Evolutionary conservation across 1,140 invertebrate species (phyloP).

Genomic region (Cryptotermes secundus): DNA sequence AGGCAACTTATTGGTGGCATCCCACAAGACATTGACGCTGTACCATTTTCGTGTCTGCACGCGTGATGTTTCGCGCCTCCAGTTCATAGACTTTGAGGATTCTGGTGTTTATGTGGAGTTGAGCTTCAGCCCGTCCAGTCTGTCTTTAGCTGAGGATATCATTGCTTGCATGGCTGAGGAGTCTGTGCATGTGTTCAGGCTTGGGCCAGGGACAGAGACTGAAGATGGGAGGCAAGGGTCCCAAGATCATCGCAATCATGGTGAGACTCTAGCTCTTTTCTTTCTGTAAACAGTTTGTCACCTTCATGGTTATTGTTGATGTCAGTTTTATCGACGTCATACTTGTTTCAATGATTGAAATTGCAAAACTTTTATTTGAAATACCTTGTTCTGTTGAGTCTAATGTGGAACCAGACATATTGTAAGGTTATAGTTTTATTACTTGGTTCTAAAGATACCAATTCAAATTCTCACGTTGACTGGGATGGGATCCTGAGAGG

Average conservation of each 20-base stretch:
- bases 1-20: constrained; percentile 60
- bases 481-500: neutral
- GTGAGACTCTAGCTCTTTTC: too few relatives aligned
- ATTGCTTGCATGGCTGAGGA: constrained; percentile 54
- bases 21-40: constrained; percentile 54
- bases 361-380: too few relatives aligned
- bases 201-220: constrained; percentile 24
- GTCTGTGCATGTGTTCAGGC: constrained; percentile 49
- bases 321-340: too few relatives aligned
- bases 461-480: neutral
- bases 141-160: constrained; percentile 61
- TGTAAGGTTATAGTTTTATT: too few relatives aligned
- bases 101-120: constrained; percentile 51
- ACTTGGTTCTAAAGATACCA: neutral
- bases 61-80: constrained; percentile 62
- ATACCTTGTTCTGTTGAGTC: too few relatives aligned
- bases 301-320: too few relatives aligned
- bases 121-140: constrained; percentile 51
- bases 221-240: neutral
- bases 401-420: too few relatives aligned
- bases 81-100: constrained; percentile 66
- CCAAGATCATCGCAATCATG: neutral
- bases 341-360: too few relatives aligned
- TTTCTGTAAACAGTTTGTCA: too few relatives aligned
- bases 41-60: constrained; percentile 60